phyloP scores from a whole-genome alignment of 2,888 invertebrate species.

The Copidosoma aretas region DNA sequence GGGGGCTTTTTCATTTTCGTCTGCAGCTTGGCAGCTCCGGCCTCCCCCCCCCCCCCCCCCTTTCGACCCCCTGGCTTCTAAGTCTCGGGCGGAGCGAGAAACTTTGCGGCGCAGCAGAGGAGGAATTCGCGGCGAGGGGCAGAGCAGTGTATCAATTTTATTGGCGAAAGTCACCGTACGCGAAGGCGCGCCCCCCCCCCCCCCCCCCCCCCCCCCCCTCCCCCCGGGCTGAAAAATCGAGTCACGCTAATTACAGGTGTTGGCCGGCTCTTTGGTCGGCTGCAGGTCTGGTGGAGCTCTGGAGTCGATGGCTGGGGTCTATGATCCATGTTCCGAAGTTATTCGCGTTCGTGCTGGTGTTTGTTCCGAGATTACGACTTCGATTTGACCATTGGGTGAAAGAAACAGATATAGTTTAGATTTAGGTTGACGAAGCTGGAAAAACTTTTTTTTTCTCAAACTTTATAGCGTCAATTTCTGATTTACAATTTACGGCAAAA shows the following conservation, averaged over 20 bases:
- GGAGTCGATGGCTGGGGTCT: too few relatives aligned
- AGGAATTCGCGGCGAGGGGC: background rate
- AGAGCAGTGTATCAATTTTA: slow-evolving; percentile 39
- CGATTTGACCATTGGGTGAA: too few relatives aligned
- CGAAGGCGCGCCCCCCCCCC: slow-evolving; percentile 12
- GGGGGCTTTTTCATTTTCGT: slow-evolving; percentile 5
- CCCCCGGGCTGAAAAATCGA: background rate
- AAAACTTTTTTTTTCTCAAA: too few relatives aligned
- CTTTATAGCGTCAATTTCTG: too few relatives aligned
- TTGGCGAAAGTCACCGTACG: slow-evolving; percentile 25
- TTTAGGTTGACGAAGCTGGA: too few relatives aligned
- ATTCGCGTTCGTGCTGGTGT: too few relatives aligned
- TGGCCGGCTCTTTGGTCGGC: background rate
- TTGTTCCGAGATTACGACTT: too few relatives aligned
- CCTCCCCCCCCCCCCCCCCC: too few relatives aligned
- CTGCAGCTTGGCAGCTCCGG: background rate
- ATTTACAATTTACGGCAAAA: too few relatives aligned
- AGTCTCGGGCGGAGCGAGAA: background rate
- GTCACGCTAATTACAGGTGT: background rate
- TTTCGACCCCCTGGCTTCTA: background rate
- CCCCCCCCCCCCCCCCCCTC: background rate
- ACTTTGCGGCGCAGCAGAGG: background rate
- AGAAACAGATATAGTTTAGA: too few relatives aligned
- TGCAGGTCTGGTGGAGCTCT: too few relatives aligned
- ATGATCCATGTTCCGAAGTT: too few relatives aligned